These are phyloP conservation scores for Falco naumanni DNA, from an alignment of 2,797 vertebrate genomes.

Conservation along the genomic window DNA sequence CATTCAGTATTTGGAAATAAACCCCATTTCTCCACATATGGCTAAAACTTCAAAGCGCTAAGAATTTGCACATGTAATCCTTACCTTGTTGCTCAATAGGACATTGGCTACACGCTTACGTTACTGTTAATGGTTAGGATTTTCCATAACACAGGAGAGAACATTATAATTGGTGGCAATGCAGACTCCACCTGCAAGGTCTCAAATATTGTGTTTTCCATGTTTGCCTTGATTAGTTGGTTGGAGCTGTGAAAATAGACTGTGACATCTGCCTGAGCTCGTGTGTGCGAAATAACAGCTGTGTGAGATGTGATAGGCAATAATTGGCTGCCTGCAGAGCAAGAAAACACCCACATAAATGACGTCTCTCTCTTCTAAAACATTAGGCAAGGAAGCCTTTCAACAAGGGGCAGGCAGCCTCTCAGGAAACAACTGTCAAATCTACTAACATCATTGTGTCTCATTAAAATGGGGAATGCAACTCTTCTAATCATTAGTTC, in stretches of 20 bases:
- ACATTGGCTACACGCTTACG: not conserved
- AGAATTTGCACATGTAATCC: not conserved
- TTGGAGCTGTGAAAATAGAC: conserved; percentile 30
- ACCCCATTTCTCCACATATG: not conserved
- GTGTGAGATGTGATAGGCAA: conserved; percentile 18
- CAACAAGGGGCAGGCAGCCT: not conserved
- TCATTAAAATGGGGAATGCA: conserved; percentile 29
- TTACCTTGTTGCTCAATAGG: not conserved
- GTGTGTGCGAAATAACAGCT: conserved; percentile 39
- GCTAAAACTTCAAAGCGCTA: not conserved
- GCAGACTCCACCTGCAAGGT: not conserved
- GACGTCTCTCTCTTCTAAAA: conserved; percentile 25
- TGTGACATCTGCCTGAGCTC: conserved; percentile 10
- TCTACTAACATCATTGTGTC: conserved; percentile 25
- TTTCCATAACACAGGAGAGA: not conserved
- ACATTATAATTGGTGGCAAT: not conserved
- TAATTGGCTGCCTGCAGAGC: conserved; percentile 46
- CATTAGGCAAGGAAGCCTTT: conserved; percentile 27
- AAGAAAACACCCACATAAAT: not conserved
- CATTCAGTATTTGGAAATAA: not conserved
- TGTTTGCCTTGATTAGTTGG: not conserved
- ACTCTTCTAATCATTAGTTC: conserved; percentile 44
- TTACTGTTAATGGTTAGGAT: not conserved
- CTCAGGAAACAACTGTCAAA: conserved; percentile 55
- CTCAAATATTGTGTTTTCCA: not conserved